Base-by-base conservation (phyloP, 1,140 invertebrate genomes). In the Radopholus similis region DNA sequence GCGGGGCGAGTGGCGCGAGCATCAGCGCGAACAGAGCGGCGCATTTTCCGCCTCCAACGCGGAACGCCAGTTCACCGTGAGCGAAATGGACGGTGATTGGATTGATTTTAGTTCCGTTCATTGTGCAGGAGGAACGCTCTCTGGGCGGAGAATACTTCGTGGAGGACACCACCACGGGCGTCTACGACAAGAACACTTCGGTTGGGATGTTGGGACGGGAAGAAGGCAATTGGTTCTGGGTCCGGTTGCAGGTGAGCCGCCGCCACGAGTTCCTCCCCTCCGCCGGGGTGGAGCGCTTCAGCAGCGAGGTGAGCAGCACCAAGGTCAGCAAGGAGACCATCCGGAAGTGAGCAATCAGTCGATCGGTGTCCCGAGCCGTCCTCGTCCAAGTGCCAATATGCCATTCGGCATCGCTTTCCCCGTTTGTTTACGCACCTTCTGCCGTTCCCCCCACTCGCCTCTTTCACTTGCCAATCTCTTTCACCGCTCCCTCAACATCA, bases 91-190 rank as follows among this genome's bases (percentile, higher is more conserved):
- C 8, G 32, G 2, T 54, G 11, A 54, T 13, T 1, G 11, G 18
- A 54, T 13, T 18, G 1, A 57, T 38, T 44, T 38, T 38, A 8
- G n/a, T 42, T 9, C 0, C 6, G 4, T 71, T 58, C 49, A 32
- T 64, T 40, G 71, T 66, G 32, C 74, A 77, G 47, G 75, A 76
- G 35, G 71, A 62, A 42, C 75, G 74, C n/a, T 76, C 70, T 13
- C 30, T 76, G 42, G 73, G 51, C 53, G 58, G 44, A 4, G 56
- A 72, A 47, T 70, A 68, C 15, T 59, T 53, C 13, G 66, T 64
- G 30, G 77, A 77, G 9, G 71, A 77, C 30, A 62, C n/a, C n/a
- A n/a, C n/a, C n/a, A n/a, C 37, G 32, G 58, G 26, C 32, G 44
- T 78, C 18, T 78, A 66, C 53, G 76, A 77, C 66, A 77, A 80